These are phyloP conservation scores for Rhopalosiphum nymphaeae DNA, from an alignment of 2,888 invertebrate genomes.

Conservation along the genomic window DNA sequence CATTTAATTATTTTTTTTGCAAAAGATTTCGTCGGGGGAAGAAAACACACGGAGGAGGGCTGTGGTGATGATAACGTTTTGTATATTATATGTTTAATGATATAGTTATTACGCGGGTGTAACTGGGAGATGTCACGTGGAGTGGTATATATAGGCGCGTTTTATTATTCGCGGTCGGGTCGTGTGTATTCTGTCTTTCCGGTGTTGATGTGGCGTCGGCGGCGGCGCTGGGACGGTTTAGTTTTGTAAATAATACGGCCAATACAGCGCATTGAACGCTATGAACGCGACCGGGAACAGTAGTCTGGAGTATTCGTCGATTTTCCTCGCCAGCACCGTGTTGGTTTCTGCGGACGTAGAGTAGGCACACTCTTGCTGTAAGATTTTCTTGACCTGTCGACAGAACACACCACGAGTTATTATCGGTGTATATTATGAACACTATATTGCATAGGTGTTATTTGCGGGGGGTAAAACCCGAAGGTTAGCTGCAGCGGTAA, in stretches of 20 bases:
- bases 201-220: not conserved
- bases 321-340: constrained; percentile 69
- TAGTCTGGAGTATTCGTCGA: constrained; percentile 71
- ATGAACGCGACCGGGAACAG: constrained; percentile 71
- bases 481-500: not conserved
- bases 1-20: not conserved
- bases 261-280: constrained; percentile 71
- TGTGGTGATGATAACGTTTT: not conserved
- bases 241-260: constrained; percentile 71
- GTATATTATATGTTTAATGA: not conserved
- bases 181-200: not conserved
- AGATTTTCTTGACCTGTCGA: constrained; percentile 65
- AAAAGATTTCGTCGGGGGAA: not conserved
- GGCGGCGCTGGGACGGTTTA: not conserved
- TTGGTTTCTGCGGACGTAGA: constrained; percentile 42
- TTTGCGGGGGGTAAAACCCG: not conserved
- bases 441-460: not conserved
- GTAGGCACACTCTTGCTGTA: constrained; percentile 66
- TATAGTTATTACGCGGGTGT: not conserved
- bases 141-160: not conserved
- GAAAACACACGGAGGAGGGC: not conserved
- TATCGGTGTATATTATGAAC: not conserved
- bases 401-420: not conserved
- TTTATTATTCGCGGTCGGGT: not conserved
- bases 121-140: not conserved